phyloP scores from a whole-genome alignment of 2,888 invertebrate species.

The Allacma fusca region DNA sequence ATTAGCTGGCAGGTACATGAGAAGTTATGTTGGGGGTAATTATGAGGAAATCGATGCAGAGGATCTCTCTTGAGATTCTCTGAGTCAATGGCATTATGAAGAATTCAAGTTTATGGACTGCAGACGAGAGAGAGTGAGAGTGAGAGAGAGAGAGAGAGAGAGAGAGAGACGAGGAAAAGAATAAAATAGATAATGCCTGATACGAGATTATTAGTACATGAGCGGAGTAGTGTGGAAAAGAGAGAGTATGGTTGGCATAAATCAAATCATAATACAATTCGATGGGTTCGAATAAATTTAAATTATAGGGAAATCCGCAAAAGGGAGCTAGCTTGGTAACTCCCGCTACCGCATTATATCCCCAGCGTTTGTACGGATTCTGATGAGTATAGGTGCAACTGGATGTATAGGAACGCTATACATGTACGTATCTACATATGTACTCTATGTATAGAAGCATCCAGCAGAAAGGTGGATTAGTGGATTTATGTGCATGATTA shows the following conservation, averaged over 20 bases:
- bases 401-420: not conserved
- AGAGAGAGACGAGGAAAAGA: not conserved
- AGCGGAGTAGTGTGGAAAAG: no score
- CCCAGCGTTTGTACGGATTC: no score
- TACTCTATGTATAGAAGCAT: not conserved
- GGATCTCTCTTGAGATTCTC: not conserved
- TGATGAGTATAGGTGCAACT: no score
- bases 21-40: not conserved
- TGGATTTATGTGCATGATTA: constrained; percentile 45
- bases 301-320: constrained; percentile 20
- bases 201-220: no score
- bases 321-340: no score
- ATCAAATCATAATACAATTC: constrained; percentile 23
- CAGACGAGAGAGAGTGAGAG: not conserved
- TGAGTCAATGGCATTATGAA: not conserved
- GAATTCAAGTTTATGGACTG: not conserved
- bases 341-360: no score
- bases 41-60: not conserved
- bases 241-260: constrained; percentile 2
- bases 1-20: not conserved
- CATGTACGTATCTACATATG: not conserved
- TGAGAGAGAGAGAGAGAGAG: no score
- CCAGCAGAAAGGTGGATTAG: constrained; percentile 21
- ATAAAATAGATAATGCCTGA: not conserved
- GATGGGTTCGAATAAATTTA: constrained; percentile 28